Evolutionary conservation across 1,140 invertebrate genomes (phyloP).

Genomic region (Diorhabda elongata): DNA sequence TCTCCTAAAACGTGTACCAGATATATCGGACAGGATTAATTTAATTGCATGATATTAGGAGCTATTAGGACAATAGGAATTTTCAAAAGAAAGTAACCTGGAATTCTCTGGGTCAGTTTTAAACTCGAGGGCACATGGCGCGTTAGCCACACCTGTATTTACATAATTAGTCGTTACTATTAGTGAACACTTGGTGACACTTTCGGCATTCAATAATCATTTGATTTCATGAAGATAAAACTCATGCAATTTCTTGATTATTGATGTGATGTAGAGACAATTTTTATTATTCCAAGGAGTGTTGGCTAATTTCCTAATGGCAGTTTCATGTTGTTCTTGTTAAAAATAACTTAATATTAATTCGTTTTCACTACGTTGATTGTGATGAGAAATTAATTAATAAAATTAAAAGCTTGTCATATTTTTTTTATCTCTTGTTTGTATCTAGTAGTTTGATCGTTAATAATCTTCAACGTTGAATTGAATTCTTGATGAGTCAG

Average conservation of each 20-base stretch:
- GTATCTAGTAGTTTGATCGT: too few relatives aligned
- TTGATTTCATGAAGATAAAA: conserved; percentile 10
- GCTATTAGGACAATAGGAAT: too few relatives aligned
- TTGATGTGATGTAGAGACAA: background rate
- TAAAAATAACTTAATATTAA: conserved; percentile 12
- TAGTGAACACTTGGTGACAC: background rate
- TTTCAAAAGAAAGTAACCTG: too few relatives aligned
- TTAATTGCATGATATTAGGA: too few relatives aligned
- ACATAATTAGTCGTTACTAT: background rate
- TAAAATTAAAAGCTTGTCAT: conserved; percentile 4
- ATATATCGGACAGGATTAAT: too few relatives aligned
- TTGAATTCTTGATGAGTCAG: too few relatives aligned
- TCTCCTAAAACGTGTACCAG: too few relatives aligned
- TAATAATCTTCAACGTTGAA: too few relatives aligned
- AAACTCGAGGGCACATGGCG: too few relatives aligned
- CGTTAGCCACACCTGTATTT: too few relatives aligned
- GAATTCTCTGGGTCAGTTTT: too few relatives aligned
- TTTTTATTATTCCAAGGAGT: conserved; percentile 8
- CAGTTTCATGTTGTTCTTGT: conserved; percentile 8
- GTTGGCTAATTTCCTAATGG: conserved; percentile 8
- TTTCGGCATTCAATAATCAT: conserved; percentile 4
- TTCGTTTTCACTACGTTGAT: background rate
- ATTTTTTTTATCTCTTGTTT: background rate
- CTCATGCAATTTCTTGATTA: conserved; percentile 1
- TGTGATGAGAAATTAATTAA: conserved; percentile 5